phyloP scores from a whole-genome alignment of 2,888 invertebrate genomes.

The Stenolophus ochropezus region DNA sequence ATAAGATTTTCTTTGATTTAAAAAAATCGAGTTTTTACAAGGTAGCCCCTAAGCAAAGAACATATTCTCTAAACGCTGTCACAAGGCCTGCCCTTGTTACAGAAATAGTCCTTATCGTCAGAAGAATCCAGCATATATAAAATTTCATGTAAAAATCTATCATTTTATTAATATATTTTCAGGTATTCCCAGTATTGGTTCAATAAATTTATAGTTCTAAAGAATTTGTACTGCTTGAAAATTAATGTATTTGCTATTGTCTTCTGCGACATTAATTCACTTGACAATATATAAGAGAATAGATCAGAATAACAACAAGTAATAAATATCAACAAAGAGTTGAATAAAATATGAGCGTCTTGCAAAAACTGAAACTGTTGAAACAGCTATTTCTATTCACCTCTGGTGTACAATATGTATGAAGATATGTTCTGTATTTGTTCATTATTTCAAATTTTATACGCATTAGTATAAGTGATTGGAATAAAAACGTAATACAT shows the following conservation, averaged over 20 bases:
- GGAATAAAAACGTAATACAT: constrained; percentile 33
- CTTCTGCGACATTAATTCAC: neutral
- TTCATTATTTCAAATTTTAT: constrained; percentile 36
- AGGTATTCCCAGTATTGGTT: neutral
- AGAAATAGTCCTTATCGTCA: too few species aligned
- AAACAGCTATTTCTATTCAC: constrained; percentile 16
- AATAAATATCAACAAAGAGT: neutral
- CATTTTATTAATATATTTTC: too few species aligned
- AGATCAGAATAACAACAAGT: neutral
- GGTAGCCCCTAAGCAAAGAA: too few species aligned
- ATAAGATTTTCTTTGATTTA: too few species aligned
- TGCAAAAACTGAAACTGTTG: constrained; percentile 11
- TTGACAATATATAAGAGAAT: neutral
- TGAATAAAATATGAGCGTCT: constrained; percentile 29
- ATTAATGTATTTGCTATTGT: neutral
- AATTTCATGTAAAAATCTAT: too few species aligned
- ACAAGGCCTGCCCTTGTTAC: too few species aligned
- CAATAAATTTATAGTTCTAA: neutral
- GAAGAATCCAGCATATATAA: too few species aligned
- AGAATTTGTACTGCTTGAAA: neutral
- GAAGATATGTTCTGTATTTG: neutral
- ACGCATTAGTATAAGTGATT: constrained; percentile 12
- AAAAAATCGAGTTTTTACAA: too few species aligned
- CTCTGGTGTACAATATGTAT: neutral
- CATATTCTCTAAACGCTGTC: too few species aligned